phyloP scores from a whole-genome alignment of 2,113 vertebrate genomes.

The Vidua chalybeata region DNA sequence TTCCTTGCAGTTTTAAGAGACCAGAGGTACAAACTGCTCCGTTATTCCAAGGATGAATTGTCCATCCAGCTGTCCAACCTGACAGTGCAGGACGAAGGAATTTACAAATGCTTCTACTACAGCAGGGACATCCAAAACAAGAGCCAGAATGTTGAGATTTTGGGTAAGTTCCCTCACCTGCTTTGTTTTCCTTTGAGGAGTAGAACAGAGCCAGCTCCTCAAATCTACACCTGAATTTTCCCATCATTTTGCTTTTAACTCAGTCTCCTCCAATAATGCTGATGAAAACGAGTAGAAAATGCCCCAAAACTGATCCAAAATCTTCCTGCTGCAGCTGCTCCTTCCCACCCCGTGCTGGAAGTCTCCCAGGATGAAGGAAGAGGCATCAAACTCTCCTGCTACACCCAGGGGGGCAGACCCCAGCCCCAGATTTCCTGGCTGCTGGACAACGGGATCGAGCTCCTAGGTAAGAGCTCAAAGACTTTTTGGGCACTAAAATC shows the following conservation, averaged over 20 bases:
- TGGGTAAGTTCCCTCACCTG: constrained; percentile 57
- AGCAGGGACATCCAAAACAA: background rate
- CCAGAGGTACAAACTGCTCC: constrained; percentile 63
- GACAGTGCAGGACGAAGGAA: constrained; percentile 55
- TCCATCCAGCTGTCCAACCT: constrained; percentile 52
- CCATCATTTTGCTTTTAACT: background rate
- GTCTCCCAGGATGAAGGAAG: background rate
- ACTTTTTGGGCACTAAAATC: accelerated
- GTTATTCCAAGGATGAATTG: constrained; percentile 19
- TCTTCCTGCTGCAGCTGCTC: constrained; percentile 56
- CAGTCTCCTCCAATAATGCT: background rate
- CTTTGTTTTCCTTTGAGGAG: background rate
- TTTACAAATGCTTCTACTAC: constrained; percentile 72
- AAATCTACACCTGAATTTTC: background rate
- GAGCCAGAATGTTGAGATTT: constrained; percentile 32
- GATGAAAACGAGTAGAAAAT: background rate
- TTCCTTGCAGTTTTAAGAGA: constrained; percentile 63
- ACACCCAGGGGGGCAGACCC: constrained; percentile 56
- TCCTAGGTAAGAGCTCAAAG: constrained; percentile 44
- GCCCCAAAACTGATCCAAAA: background rate
- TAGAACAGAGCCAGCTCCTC: background rate
- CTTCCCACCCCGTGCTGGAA: constrained; percentile 60
- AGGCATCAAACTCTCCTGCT: constrained; percentile 46
- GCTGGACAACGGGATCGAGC: constrained; percentile 41
- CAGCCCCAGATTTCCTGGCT: constrained; percentile 72